Conservation (phyloP, 2,113 vertebrate species). For the Plecturocebus donacophilus region DNA sequence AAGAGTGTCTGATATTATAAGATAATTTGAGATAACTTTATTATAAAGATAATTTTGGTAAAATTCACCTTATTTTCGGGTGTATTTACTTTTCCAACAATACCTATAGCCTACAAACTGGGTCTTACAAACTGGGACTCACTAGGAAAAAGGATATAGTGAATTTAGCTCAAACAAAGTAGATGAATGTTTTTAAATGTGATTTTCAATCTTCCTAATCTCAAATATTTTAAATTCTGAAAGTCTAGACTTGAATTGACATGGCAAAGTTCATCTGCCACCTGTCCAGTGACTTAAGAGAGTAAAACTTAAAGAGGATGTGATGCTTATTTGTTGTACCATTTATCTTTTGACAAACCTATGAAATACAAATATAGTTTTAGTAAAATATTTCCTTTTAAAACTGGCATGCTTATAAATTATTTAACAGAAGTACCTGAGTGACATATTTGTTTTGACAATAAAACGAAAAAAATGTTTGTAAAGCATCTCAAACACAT, state of each 20-base stretch:
- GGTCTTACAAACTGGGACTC: background rate
- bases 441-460: constrained; percentile 23
- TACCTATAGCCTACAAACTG: background rate
- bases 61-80: background rate
- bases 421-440: background rate
- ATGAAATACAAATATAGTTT: constrained; percentile 14
- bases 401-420: background rate
- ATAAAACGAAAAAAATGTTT: constrained; percentile 24
- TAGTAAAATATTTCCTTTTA: constrained; percentile 38
- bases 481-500: background rate
- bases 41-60: constrained; percentile 38
- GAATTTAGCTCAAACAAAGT: background rate
- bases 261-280: background rate
- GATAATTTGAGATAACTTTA: background rate
- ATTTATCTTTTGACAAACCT: background rate
- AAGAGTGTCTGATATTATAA: background rate
- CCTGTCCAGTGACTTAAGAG: background rate
- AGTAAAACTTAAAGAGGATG: background rate
- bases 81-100: constrained; percentile 20
- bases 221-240: background rate
- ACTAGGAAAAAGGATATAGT: background rate
- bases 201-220: background rate
- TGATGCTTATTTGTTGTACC: background rate
- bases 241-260: background rate
- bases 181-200: background rate